These are phyloP conservation scores for Ptilonorhynchus violaceus DNA, from an alignment of 2,113 vertebrate genomes.

Conservation along the genomic window DNA sequence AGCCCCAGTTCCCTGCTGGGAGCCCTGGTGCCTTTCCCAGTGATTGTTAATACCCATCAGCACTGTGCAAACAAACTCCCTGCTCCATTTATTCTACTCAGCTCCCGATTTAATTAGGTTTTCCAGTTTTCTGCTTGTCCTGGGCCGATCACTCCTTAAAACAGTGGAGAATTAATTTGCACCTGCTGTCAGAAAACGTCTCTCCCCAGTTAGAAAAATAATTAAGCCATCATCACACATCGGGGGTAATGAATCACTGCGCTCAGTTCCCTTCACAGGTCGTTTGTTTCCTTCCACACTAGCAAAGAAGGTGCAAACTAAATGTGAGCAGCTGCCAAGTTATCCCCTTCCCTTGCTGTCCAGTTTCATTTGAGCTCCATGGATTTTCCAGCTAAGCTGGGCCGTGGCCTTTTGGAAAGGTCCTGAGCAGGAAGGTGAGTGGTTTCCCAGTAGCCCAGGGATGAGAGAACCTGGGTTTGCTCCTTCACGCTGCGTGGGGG, in stretches of 20 bases:
- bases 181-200: constrained; percentile 79
- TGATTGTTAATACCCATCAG: constrained; percentile 70
- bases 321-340: constrained; percentile 40
- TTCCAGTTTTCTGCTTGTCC: constrained; percentile 74
- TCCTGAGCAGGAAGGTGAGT: not conserved
- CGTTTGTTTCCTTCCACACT: constrained; percentile 74
- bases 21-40: constrained; percentile 6
- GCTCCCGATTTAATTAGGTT: constrained; percentile 82
- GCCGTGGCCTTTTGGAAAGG: not conserved
- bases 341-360: not conserved
- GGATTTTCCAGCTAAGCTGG: not conserved
- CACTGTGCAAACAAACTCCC: constrained; percentile 69
- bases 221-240: constrained; percentile 82
- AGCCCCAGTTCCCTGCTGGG: not conserved
- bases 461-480: not conserved
- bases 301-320: constrained; percentile 63
- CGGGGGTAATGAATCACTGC: constrained; percentile 78
- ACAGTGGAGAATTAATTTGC: constrained; percentile 81
- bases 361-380: not conserved
- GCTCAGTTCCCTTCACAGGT: constrained; percentile 66
- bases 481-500: not conserved
- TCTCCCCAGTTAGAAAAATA: constrained; percentile 77
- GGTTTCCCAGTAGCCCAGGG: not conserved
- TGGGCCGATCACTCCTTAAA: constrained; percentile 74
- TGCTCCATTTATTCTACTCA: constrained; percentile 74